Conservation (phyloP, 1,140 invertebrate species). For the Aradophagus sp. region DNA sequence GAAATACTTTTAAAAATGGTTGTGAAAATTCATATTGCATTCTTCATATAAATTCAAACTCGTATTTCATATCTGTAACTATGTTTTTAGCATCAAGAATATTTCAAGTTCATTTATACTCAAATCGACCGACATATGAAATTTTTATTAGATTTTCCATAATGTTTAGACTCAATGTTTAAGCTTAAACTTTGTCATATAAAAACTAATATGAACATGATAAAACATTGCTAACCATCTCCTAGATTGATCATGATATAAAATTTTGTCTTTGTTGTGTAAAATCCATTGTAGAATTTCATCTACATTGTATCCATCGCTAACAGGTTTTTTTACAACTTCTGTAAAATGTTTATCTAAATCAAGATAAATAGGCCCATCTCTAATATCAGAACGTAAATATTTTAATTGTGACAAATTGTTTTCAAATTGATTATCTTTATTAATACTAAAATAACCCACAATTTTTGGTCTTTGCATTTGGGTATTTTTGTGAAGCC, state of each 20-base stretch:
- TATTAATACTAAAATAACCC: constrained; percentile 74
- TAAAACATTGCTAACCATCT: constrained; percentile 39
- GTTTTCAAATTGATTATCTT: constrained; percentile 58
- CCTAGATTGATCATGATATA: constrained; percentile 41
- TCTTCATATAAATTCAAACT: too few species aligned
- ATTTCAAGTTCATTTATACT: too few species aligned
- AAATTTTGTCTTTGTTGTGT: constrained; percentile 68
- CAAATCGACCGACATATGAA: too few species aligned
- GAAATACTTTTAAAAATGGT: too few species aligned
- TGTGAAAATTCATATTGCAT: too few species aligned
- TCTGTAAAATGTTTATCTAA: constrained; percentile 73
- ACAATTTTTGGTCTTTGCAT: constrained; percentile 72
- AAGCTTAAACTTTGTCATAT: too few species aligned
- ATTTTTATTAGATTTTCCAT: too few species aligned
- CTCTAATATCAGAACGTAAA: constrained; percentile 60
- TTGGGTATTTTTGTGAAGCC: constrained; percentile 65
- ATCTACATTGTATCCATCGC: constrained; percentile 68
- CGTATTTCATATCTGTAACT: too few species aligned
- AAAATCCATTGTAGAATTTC: constrained; percentile 75
- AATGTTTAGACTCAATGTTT: too few species aligned
- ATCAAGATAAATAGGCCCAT: constrained; percentile 70
- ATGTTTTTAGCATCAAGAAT: too few species aligned
- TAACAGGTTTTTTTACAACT: constrained; percentile 65
- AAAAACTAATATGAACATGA: background rate
- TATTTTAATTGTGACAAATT: constrained; percentile 74